Conservation (phyloP, 2,888 invertebrate species). For the Eupsilia transversa region DNA sequence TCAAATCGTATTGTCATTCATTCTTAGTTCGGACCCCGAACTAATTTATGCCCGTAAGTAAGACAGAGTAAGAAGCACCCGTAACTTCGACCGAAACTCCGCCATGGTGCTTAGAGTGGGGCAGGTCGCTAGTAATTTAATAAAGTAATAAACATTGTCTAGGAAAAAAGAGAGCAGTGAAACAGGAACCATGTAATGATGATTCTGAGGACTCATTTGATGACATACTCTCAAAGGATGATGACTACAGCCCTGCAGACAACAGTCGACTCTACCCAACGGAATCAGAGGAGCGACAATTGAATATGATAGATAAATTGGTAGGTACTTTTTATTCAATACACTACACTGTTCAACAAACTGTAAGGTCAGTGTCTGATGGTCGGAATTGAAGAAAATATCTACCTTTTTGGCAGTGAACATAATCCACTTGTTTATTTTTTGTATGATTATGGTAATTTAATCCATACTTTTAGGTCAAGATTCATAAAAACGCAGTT, state of each 20-base stretch:
- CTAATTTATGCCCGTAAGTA: too few relatives aligned
- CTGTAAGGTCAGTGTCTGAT: neutral
- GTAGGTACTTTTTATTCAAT: slow-evolving; percentile 66
- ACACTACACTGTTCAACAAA: neutral
- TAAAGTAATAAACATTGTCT: slow-evolving; percentile 5
- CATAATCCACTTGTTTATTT: neutral
- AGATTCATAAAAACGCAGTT: neutral
- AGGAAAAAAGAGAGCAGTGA: slow-evolving; percentile 79
- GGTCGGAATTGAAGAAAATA: neutral
- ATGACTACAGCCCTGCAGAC: slow-evolving; percentile 69
- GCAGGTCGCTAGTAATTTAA: too few relatives aligned
- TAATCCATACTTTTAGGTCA: neutral
- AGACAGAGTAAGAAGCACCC: too few relatives aligned
- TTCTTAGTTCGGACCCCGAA: too few relatives aligned
- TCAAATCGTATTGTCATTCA: too few relatives aligned
- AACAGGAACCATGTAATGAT: slow-evolving; percentile 78
- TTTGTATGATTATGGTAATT: neutral
- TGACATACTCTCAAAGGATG: slow-evolving; percentile 72
- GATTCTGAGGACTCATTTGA: slow-evolving; percentile 72
- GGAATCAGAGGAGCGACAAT: slow-evolving; percentile 79
- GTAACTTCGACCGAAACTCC: too few relatives aligned
- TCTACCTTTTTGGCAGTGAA: neutral
- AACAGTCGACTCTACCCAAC: slow-evolving; percentile 65
- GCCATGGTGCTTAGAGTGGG: too few relatives aligned
- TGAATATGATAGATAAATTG: slow-evolving; percentile 83